phyloP scores from a whole-genome alignment of 2,888 invertebrate species.

The Desoria tigrina region DNA sequence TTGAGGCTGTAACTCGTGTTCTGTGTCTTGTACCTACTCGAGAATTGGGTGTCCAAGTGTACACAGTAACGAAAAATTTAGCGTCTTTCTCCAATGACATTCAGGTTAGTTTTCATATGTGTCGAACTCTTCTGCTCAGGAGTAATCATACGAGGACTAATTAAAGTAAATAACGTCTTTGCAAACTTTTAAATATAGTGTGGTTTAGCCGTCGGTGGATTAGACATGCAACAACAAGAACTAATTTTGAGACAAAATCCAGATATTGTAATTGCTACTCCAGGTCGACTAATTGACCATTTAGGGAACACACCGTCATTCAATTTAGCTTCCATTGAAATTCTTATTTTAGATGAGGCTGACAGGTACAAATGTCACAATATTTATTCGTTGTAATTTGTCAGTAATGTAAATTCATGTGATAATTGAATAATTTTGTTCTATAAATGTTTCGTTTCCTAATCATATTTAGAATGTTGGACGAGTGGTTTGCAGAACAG shows the following conservation, averaged over 20 bases:
- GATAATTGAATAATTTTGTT: too few relatives aligned
- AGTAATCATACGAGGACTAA: neutral
- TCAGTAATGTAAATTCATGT: too few relatives aligned
- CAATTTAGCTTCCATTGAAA: slow-evolving; percentile 84
- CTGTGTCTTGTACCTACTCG: slow-evolving; percentile 93
- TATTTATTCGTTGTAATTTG: too few relatives aligned
- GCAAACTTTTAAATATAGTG: slow-evolving; percentile 60
- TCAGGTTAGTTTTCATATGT: too few relatives aligned
- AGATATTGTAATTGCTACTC: slow-evolving; percentile 96
- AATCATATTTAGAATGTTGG: slow-evolving; percentile 72
- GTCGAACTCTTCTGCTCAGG: neutral
- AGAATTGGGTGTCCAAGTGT: slow-evolving; percentile 98
- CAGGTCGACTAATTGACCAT: slow-evolving; percentile 98
- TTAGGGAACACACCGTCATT: slow-evolving; percentile 95
- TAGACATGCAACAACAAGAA: slow-evolving; percentile 81
- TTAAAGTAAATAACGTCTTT: too few relatives aligned
- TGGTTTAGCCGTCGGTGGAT: slow-evolving; percentile 82
- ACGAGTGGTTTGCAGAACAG: slow-evolving; percentile 97
- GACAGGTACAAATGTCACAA: slow-evolving; percentile 64
- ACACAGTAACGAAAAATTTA: slow-evolving; percentile 94
- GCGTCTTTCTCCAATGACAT: slow-evolving; percentile 74
- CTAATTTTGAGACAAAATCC: slow-evolving; percentile 69
- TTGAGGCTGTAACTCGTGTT: slow-evolving; percentile 70
- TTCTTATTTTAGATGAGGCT: slow-evolving; percentile 89
- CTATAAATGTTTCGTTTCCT: too few relatives aligned